Conservation (phyloP, 2,797 vertebrate genomes). For the Liparis tanakae region DNA sequence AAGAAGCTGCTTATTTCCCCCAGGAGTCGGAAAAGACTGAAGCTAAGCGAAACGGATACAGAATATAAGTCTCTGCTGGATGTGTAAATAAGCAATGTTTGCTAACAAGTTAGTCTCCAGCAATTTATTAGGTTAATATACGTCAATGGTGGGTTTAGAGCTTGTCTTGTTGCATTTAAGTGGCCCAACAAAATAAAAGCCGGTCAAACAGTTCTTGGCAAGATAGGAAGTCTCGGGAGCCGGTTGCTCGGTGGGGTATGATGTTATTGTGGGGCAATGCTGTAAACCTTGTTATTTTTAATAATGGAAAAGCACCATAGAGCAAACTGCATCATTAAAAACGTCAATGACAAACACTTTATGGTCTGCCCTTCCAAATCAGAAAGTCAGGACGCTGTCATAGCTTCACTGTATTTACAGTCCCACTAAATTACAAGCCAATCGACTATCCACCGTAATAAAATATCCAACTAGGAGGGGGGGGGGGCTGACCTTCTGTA, state of each 20-base stretch:
- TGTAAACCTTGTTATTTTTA: slow-evolving; percentile 39
- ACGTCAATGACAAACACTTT: slow-evolving; percentile 32
- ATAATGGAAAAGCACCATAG: slow-evolving; percentile 24
- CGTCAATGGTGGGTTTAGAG: background rate
- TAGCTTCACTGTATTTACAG: slow-evolving; percentile 6
- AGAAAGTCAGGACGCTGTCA: slow-evolving; percentile 33
- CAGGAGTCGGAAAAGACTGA: background rate
- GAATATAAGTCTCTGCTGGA: slow-evolving; percentile 10
- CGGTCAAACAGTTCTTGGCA: background rate
- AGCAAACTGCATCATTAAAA: slow-evolving; percentile 37
- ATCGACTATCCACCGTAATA: background rate
- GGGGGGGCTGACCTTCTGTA: slow-evolving; percentile 11
- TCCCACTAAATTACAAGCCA: slow-evolving; percentile 15
- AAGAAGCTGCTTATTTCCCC: slow-evolving; percentile 15
- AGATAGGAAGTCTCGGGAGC: background rate
- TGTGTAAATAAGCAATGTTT: slow-evolving; percentile 16
- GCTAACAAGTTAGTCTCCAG: background rate
- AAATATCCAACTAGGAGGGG: slow-evolving; percentile 3
- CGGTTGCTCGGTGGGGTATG: slow-evolving; percentile 20
- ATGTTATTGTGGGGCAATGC: background rate
- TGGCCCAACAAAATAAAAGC: background rate
- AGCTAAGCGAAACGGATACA: slow-evolving; percentile 29
- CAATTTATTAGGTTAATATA: background rate
- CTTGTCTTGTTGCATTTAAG: background rate
- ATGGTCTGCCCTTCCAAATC: slow-evolving; percentile 16